Conservation (phyloP, 1,140 invertebrate species). For the Neodiprion virginianus region DNA sequence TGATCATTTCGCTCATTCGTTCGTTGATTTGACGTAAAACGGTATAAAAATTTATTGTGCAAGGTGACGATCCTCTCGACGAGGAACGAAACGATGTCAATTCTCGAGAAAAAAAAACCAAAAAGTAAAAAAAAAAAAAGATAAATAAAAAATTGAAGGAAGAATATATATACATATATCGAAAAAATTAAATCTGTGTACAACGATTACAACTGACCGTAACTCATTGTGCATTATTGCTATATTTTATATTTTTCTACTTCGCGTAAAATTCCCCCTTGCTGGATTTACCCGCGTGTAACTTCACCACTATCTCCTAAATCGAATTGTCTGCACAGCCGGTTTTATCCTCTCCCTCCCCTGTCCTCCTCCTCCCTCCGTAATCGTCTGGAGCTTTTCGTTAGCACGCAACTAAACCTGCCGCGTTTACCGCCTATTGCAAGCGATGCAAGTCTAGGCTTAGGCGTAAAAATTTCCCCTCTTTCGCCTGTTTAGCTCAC, state of each 20-base stretch:
- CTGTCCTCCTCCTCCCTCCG: neutral
- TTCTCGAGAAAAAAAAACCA: neutral
- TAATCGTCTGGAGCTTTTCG: neutral
- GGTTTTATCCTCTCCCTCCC: slow-evolving; percentile 20
- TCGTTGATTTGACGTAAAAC: too few species aligned
- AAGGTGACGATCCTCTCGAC: neutral
- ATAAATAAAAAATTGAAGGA: too few species aligned
- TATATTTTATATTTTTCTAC: too few species aligned
- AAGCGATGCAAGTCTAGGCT: slow-evolving; percentile 8
- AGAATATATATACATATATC: too few species aligned
- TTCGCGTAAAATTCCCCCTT: too few species aligned
- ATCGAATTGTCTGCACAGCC: slow-evolving; percentile 39
- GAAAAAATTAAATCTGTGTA: too few species aligned
- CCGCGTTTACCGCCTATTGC: slow-evolving; percentile 14
- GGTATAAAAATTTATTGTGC: neutral
- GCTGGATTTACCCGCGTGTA: slow-evolving; percentile 2
- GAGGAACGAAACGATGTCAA: neutral
- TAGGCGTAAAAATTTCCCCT: too few species aligned
- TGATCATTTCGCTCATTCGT: too few species aligned
- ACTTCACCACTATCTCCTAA: slow-evolving; percentile 19
- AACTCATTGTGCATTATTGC: too few species aligned
- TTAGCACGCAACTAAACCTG: slow-evolving; percentile 8
- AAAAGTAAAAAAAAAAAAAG: neutral
- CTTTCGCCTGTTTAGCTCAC: too few species aligned
- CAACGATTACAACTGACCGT: too few species aligned